phyloP scores from a whole-genome alignment of 1,140 invertebrate genomes.

The Drosophila tristis region DNA sequence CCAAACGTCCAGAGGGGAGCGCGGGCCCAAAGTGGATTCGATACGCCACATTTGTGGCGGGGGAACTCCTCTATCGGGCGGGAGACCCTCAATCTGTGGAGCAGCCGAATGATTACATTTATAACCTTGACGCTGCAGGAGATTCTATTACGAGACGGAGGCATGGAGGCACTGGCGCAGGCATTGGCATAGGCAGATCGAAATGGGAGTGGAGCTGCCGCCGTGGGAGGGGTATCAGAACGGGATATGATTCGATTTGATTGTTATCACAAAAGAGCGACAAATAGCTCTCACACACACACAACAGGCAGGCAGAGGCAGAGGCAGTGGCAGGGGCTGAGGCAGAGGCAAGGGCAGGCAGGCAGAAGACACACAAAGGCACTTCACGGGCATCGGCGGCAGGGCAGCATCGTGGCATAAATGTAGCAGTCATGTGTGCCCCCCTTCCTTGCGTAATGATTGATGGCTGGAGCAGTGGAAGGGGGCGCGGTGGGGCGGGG shows the following conservation, averaged over 20 bases:
- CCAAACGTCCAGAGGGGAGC: neutral
- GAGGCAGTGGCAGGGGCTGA: no score
- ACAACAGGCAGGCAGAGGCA: conserved; percentile 6
- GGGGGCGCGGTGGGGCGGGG: neutral
- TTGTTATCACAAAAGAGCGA: conserved; percentile 73
- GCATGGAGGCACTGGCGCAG: conserved; percentile 3
- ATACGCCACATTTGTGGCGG: neutral
- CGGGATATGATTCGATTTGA: conserved; percentile 77
- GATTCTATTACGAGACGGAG: conserved; percentile 61
- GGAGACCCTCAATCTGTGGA: conserved; percentile 25
- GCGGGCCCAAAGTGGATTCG: neutral
- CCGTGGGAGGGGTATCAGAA: conserved; percentile 17
- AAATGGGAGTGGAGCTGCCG: conserved; percentile 9
- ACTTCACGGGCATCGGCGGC: no score
- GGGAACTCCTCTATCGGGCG: conserved; percentile 4
- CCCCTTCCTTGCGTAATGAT: conserved; percentile 24
- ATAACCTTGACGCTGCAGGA: conserved; percentile 37
- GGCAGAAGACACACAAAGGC: no score
- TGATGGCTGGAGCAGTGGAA: conserved; percentile 27
- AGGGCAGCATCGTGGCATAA: conserved; percentile 10
- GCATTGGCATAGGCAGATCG: conserved; percentile 5
- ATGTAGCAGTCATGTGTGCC: neutral
- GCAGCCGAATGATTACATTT: conserved; percentile 58
- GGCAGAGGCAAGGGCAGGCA: no score
- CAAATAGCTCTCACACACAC: conserved; percentile 57